Evolutionary conservation across 2,888 invertebrate species (phyloP).

Genomic region (Sympetrum striolatum): DNA sequence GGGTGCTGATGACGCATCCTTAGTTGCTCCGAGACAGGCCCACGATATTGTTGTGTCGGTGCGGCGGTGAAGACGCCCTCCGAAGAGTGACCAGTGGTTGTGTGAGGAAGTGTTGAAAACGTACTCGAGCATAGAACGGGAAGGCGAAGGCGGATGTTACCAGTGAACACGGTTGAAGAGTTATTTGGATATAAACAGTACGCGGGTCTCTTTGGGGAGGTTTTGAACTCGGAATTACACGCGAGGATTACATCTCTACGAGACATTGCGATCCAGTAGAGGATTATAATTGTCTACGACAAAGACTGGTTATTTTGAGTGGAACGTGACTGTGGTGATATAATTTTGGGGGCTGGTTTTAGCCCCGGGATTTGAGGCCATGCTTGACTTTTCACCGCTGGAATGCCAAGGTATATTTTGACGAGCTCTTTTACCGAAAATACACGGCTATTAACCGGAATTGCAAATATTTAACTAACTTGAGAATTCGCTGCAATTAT

Average conservation of each 20-base stretch:
- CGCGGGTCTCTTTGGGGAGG: too few species aligned
- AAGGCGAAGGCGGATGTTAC: background rate
- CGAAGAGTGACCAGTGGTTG: constrained; percentile 49
- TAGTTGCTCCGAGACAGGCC: background rate
- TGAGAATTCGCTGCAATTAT: too few species aligned
- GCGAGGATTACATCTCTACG: too few species aligned
- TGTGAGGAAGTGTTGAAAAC: background rate
- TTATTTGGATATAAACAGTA: background rate
- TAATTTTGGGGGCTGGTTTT: background rate
- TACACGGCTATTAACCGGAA: too few species aligned
- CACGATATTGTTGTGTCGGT: background rate
- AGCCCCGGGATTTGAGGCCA: background rate
- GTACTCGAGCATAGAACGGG: background rate
- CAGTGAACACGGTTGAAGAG: background rate
- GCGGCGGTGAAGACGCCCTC: constrained; percentile 49
- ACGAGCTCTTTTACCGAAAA: background rate
- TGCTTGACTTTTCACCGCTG: background rate
- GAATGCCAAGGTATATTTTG: background rate
- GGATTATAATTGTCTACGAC: background rate
- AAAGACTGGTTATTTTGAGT: background rate
- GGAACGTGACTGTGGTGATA: background rate
- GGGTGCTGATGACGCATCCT: constrained; percentile 3
- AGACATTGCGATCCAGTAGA: background rate
- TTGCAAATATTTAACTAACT: too few species aligned
- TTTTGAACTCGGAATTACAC: too few species aligned